Evolutionary conservation across 2,888 invertebrate genomes (phyloP), one percentile per base, ranked within the genome.

Genomic region (Bugula neritina): DNA sequence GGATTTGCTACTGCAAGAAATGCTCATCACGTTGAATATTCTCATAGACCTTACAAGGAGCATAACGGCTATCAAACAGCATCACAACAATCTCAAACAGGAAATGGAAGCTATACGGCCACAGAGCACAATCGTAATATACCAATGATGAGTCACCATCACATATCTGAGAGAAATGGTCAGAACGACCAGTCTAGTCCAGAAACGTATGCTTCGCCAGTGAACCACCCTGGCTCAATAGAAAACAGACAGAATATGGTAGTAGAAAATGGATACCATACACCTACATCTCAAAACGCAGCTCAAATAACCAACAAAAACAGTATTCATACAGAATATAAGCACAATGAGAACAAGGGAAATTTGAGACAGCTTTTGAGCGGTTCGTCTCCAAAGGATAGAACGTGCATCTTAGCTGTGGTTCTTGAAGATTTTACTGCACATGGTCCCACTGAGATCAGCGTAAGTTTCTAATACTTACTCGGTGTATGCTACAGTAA

Each of bases 391-490:
- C 70, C 70, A 10, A 43, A 34, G 13, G 29, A 43, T 25, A n/a
- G 27, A 23, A 70, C 70, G 5, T 70, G 31, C 52, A 54, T 70
- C 5, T 52, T 70, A n/a, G 70, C 70, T n/a, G 54, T 54, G 3
- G 54, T 70, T 2, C n/a, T 70, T n/a, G 54, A 2, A 23, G 70
- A 70, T 25, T 70, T 70, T 52, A 70, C 35, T 5, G 21, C 70
- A 29, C 43, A 43, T 2, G 70, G 70, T 3, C 43, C 31, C n/a
- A 70, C 70, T n/a, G 70, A 70, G 52, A n/a, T 70, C n/a, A n/a
- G 29, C 5, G 70, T 70, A 54, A 43, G 70, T 29, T 13, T 52
- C 52, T 52, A 17, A 52, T 52, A 17, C 52, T 17, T 10, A 52
- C 21, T n/a, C n/a, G n/a, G n/a, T n/a, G n/a, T n/a, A n/a, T n/a